Conservation (phyloP, 2,888 invertebrate species). For the Phrixothrix hirtus region DNA sequence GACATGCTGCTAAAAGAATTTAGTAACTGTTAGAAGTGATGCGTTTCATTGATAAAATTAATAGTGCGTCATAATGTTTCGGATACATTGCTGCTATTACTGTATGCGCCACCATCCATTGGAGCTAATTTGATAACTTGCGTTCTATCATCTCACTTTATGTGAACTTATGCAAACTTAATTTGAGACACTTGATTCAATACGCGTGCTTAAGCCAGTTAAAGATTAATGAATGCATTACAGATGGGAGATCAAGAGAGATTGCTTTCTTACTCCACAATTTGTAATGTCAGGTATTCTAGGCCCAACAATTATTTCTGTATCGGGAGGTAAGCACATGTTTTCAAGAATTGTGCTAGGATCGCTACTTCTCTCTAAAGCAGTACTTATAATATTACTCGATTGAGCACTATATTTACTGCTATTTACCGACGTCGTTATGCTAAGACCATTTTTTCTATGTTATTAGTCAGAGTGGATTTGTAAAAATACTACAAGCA, state of each 20-base stretch:
- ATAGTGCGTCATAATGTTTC: conserved; percentile 72
- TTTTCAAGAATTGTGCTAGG: conserved; percentile 81
- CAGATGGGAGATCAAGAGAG: conserved; percentile 76
- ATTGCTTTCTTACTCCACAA: conserved; percentile 86
- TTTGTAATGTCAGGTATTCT: conserved; percentile 84
- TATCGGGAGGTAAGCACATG: conserved; percentile 83
- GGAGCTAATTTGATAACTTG: conserved; percentile 82
- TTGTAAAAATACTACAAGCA: conserved; percentile 54
- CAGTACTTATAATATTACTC: conserved; percentile 63
- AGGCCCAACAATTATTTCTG: conserved; percentile 86
- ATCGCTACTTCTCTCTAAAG: conserved; percentile 77
- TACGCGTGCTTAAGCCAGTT: conserved; percentile 55
- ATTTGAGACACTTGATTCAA: conserved; percentile 56
- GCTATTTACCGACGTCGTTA: conserved; percentile 45
- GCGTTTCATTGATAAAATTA: conserved; percentile 83
- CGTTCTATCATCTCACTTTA: conserved; percentile 64
- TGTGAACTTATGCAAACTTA: conserved; percentile 45
- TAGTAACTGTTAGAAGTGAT: conserved; percentile 55
- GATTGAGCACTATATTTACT: conserved; percentile 50
- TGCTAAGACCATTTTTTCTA: conserved; percentile 39
- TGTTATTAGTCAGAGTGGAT: conserved; percentile 53
- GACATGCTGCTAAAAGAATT: conserved; percentile 65
- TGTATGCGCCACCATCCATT: conserved; percentile 57
- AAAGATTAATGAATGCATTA: conserved; percentile 62
- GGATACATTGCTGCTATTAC: conserved; percentile 45